phyloP scores from a whole-genome alignment of 2,888 invertebrate species.

The Hydraecia micacea region DNA sequence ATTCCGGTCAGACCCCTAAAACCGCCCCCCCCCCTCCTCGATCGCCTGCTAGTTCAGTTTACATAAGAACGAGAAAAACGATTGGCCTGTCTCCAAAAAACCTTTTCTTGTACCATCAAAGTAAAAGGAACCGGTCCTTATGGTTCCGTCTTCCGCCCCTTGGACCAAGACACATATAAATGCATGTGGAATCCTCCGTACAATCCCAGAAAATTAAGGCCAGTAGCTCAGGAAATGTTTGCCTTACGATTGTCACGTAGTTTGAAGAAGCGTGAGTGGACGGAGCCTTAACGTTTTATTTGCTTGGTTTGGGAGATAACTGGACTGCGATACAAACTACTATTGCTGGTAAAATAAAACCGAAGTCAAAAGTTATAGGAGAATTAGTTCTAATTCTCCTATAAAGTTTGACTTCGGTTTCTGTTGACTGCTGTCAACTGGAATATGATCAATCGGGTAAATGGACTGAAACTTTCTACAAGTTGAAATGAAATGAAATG shows the following conservation, averaged over 20 bases:
- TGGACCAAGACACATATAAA: not conserved
- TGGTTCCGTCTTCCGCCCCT: not conserved
- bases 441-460: not conserved
- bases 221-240: slow-evolving; percentile 19
- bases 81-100: slow-evolving; percentile 2
- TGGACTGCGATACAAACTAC: not conserved
- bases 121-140: slow-evolving; percentile 10
- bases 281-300: slow-evolving; percentile 14
- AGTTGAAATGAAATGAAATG: no score
- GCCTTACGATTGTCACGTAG: slow-evolving; percentile 39
- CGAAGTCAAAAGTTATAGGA: not conserved
- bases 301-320: not conserved
- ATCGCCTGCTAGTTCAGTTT: no score
- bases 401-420: not conserved
- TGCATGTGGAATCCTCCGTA: not conserved
- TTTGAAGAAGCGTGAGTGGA: slow-evolving; percentile 30
- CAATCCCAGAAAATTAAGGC: slow-evolving; percentile 43
- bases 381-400: not conserved
- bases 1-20: no score
- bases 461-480: not conserved
- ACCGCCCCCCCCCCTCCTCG: no score
- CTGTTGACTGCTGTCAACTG: not conserved
- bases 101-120: slow-evolving; percentile 7
- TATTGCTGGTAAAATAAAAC: not conserved
- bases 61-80: slow-evolving; percentile 1